Percentiles rank a stretch among this genome's conserved stretches.
Evolutionary conservation across 2,888 invertebrate genomes (phyloP).

Genomic region (Amiota mariae): DNA sequence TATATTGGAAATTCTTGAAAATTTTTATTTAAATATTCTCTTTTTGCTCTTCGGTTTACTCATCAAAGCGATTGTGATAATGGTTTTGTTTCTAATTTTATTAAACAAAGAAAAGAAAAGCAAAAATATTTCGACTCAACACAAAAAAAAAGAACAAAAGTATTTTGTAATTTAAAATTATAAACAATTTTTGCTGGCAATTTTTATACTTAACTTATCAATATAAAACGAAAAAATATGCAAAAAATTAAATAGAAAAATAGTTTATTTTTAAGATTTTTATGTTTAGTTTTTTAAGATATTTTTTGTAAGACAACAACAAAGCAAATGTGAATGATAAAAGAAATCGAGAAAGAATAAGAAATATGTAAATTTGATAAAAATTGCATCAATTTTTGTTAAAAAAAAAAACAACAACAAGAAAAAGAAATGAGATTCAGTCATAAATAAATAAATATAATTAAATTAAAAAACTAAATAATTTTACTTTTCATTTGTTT

Average conservation of each 20-base stretch:
- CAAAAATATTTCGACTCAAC: constrained; percentile 17
- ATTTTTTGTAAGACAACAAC: constrained; percentile 40
- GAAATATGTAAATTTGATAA: constrained; percentile 49
- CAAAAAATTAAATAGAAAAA: constrained; percentile 16
- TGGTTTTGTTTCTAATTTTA: constrained; percentile 60
- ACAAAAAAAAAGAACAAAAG: constrained; percentile 29
- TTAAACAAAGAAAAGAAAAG: constrained; percentile 34
- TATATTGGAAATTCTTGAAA: neutral
- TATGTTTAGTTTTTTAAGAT: constrained; percentile 30
- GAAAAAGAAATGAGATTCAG: too few relatives aligned
- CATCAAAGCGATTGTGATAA: constrained; percentile 72
- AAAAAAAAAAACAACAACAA: constrained; percentile 41
- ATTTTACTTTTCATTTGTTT: too few relatives aligned
- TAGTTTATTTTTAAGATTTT: constrained; percentile 50
- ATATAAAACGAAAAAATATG: too few relatives aligned
- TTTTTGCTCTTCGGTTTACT: constrained; percentile 51
- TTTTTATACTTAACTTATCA: constrained; percentile 39
- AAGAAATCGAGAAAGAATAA: constrained; percentile 29
- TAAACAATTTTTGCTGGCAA: constrained; percentile 44
- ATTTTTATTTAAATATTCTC: constrained; percentile 2
- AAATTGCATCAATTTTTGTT: constrained; percentile 70
- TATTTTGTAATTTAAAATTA: constrained; percentile 29
- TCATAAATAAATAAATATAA: too few relatives aligned
- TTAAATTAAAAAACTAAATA: too few relatives aligned
- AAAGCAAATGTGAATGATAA: too few relatives aligned